Conservation (phyloP, 1,140 invertebrate genomes). For the Forficula auricularia region DNA sequence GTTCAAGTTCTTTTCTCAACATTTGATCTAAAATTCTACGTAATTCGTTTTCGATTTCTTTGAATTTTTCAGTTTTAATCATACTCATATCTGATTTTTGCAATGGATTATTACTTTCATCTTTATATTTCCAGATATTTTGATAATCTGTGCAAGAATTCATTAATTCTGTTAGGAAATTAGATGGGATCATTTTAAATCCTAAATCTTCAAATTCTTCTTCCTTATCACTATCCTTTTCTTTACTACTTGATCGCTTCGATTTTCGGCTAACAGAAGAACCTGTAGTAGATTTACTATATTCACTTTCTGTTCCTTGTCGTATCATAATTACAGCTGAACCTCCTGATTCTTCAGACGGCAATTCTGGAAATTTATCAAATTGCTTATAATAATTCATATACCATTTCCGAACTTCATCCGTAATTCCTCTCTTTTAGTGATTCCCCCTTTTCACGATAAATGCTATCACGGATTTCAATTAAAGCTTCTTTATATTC, state of each 20-base stretch:
- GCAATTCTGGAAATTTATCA: constrained; percentile 78
- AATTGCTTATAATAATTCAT: constrained; percentile 57
- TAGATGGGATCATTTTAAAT: constrained; percentile 31
- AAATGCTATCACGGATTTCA: constrained; percentile 30
- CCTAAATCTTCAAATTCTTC: constrained; percentile 37
- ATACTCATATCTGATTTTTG: constrained; percentile 63
- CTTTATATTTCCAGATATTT: constrained; percentile 63
- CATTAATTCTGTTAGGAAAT: constrained; percentile 31
- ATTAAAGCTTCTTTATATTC: constrained; percentile 40
- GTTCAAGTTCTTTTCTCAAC: constrained; percentile 65
- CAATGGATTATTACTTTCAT: constrained; percentile 47
- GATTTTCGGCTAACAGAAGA: constrained; percentile 44
- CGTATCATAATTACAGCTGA: constrained; percentile 64
- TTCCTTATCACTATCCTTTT: constrained; percentile 25
- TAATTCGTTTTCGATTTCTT: constrained; percentile 68
- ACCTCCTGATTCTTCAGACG: constrained; percentile 74
- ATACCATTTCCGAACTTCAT: constrained; percentile 73
- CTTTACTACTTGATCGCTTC: constrained; percentile 25
- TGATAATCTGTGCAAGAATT: constrained; percentile 35
- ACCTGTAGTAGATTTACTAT: constrained; percentile 53
- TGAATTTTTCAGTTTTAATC: constrained; percentile 63
- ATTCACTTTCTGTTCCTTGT: constrained; percentile 38
- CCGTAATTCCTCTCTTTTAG: constrained; percentile 46
- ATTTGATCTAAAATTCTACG: constrained; percentile 62
- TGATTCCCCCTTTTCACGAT: no score